Conservation (phyloP, 2,113 vertebrate species). For the Sebastes fasciatus region DNA sequence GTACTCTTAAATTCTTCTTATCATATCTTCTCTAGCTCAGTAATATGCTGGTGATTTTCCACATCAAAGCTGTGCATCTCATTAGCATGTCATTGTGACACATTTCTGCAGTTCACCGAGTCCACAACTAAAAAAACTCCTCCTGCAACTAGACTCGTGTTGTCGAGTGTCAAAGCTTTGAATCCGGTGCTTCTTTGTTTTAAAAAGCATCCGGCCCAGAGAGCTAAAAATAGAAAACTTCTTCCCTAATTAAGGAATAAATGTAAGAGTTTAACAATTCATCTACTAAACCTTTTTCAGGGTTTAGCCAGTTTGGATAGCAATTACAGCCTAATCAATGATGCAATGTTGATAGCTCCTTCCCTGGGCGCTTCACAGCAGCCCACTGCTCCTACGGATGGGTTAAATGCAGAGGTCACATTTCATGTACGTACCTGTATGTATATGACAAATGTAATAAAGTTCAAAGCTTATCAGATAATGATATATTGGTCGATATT, state of each 20-base stretch:
- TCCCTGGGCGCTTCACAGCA: too few relatives aligned
- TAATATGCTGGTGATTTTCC: neutral
- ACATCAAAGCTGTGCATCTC: slow-evolving; percentile 27
- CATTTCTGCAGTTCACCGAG: slow-evolving; percentile 21
- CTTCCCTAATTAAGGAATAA: neutral
- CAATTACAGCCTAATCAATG: neutral
- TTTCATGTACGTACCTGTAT: too few relatives aligned
- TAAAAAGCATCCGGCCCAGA: neutral
- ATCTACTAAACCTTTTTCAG: neutral
- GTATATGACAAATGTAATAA: too few relatives aligned
- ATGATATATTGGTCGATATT: neutral
- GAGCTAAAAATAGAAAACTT: neutral
- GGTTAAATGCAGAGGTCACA: too few relatives aligned
- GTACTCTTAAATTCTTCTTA: slow-evolving; percentile 1
- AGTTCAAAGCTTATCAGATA: neutral
- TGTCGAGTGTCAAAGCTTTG: neutral
- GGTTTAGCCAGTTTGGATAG: neutral
- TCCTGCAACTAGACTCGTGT: neutral
- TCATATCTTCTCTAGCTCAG: slow-evolving; percentile 26
- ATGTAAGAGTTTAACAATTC: neutral
- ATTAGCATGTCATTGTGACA: slow-evolving; percentile 44
- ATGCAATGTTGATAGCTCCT: neutral
- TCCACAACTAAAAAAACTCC: slow-evolving; percentile 11
- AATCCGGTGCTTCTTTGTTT: neutral
- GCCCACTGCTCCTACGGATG: too few relatives aligned